Conservation (phyloP, 2,113 vertebrate genomes). For the Macquaria australasica region DNA sequence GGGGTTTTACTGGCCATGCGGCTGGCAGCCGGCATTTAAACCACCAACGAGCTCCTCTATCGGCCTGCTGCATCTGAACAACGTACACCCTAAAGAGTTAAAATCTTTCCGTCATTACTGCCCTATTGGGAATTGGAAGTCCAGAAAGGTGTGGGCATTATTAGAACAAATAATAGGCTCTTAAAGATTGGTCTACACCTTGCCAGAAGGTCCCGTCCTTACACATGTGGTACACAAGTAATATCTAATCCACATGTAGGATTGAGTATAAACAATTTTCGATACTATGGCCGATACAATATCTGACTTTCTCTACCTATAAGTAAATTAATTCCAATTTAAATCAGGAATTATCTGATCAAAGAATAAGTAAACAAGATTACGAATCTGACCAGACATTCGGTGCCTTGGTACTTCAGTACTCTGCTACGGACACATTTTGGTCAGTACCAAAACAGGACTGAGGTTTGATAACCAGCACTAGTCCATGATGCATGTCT, state of each 20-base stretch:
- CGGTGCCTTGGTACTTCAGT: not conserved
- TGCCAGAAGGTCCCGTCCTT: constrained; percentile 7
- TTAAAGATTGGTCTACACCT: constrained; percentile 11
- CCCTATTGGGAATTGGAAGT: constrained; percentile 21
- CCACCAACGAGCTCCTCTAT: constrained; percentile 56
- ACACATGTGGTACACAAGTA: constrained; percentile 13
- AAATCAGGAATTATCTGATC: not conserved
- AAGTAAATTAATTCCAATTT: not conserved
- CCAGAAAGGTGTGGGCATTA: constrained; percentile 32
- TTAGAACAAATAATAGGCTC: constrained; percentile 29
- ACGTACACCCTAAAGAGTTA: constrained; percentile 33
- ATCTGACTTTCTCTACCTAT: not conserved
- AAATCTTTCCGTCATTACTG: constrained; percentile 63
- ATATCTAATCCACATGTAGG: constrained; percentile 35
- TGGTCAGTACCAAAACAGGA: not conserved
- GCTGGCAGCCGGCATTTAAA: constrained; percentile 71
- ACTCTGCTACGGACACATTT: not conserved
- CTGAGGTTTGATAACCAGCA: constrained; percentile 11
- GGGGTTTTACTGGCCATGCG: constrained; percentile 75
- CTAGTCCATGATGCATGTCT: constrained; percentile 25
- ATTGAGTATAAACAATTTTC: too few relatives aligned
- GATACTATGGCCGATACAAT: not conserved
- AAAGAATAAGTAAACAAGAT: not conserved
- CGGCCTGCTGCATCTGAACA: constrained; percentile 45
- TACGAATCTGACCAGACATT: not conserved